phyloP scores from a whole-genome alignment of 2,888 invertebrate species.

The Yponomeuta evonymella region DNA sequence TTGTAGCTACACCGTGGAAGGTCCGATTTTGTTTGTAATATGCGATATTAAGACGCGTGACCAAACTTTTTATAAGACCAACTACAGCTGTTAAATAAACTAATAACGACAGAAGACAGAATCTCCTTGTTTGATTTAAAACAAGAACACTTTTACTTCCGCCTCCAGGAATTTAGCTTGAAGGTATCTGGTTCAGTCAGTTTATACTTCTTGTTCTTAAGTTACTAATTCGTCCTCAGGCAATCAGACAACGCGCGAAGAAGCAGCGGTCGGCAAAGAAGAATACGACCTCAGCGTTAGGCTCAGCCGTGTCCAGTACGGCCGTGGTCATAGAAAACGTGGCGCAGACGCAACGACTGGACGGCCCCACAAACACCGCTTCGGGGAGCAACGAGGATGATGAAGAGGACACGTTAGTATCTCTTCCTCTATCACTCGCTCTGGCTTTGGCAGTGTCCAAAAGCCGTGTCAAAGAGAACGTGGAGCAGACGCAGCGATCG shows the following conservation, averaged over 20 bases:
- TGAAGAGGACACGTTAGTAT: conserved; percentile 76
- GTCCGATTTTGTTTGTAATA: too few species aligned
- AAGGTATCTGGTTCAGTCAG: too few species aligned
- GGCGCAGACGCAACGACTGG: conserved; percentile 84
- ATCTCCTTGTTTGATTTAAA: too few species aligned
- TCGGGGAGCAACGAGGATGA: conserved; percentile 93
- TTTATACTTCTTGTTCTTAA: not conserved
- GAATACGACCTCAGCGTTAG: conserved; percentile 50
- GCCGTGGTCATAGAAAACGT: conserved; percentile 93
- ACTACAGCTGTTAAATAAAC: too few species aligned
- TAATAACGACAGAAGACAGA: too few species aligned
- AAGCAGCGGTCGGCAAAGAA: conserved; percentile 87
- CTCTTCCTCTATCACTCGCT: conserved; percentile 33
- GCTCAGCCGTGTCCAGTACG: conserved; percentile 81
- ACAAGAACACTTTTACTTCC: too few species aligned
- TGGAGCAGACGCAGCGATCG: conserved; percentile 84
- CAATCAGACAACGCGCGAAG: conserved; percentile 87
- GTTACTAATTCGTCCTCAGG: conserved; percentile 67
- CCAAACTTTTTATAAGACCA: too few species aligned
- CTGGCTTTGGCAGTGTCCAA: too few species aligned
- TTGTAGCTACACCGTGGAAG: too few species aligned
- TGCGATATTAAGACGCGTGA: too few species aligned
- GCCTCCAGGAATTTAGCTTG: too few species aligned
- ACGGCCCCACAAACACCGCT: conserved; percentile 90
- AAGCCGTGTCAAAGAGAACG: conserved; percentile 90